phyloP scores from a whole-genome alignment of 2,797 vertebrate species.

The Coilia nasus region DNA sequence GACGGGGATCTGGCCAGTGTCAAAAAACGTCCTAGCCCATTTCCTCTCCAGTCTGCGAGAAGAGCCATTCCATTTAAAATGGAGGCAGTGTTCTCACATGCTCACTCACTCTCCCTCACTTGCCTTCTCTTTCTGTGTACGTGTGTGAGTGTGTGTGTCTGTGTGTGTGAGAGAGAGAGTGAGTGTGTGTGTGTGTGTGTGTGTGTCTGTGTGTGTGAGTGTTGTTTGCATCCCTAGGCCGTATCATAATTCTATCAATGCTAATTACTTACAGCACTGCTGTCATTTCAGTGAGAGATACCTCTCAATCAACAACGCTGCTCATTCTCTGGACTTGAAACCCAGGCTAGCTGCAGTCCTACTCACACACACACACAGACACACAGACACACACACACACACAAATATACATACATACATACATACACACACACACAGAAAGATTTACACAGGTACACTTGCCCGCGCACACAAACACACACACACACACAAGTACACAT shows the following conservation, averaged over 20 bases:
- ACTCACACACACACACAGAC: background rate
- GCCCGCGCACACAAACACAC: background rate
- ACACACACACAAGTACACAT: background rate
- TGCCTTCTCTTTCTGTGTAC: slow-evolving; percentile 14
- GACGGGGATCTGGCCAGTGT: slow-evolving; percentile 49
- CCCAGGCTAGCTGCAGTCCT: slow-evolving; percentile 15
- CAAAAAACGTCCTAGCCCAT: slow-evolving; percentile 41
- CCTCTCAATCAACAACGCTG: slow-evolving; percentile 46
- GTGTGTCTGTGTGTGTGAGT: background rate
- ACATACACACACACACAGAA: background rate
- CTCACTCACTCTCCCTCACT: slow-evolving; percentile 25
- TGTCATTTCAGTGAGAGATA: slow-evolving; percentile 51
- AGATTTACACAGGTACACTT: background rate
- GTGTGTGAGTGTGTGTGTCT: background rate
- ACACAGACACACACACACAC: background rate
- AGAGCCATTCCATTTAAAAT: slow-evolving; percentile 46
- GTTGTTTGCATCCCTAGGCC: slow-evolving; percentile 34
- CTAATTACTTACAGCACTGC: slow-evolving; percentile 58
- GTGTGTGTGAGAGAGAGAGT: background rate
- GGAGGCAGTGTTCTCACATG: slow-evolving; percentile 31
- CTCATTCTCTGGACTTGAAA: slow-evolving; percentile 27
- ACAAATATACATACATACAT: background rate
- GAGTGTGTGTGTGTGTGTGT: background rate
- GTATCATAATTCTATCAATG: slow-evolving; percentile 58
- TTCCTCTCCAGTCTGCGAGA: slow-evolving; percentile 41